These are phyloP conservation scores for Elanus axillaris DNA, from an alignment of 2,113 vertebrate genomes.

Conservation along the genomic window DNA sequence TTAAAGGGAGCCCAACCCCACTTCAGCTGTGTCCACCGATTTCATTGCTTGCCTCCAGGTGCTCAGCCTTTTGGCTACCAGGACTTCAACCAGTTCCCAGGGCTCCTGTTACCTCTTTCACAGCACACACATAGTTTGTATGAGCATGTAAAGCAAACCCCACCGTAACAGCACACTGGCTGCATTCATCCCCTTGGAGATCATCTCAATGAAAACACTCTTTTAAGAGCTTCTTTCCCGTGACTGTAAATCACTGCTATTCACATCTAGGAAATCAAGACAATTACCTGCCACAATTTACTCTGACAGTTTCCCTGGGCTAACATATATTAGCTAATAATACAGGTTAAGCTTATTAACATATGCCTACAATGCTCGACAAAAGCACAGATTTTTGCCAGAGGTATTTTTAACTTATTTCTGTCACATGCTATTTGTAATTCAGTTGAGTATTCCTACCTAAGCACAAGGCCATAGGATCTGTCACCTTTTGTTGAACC, in stretches of 20 bases:
- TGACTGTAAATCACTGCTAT: neutral
- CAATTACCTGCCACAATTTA: constrained; percentile 35
- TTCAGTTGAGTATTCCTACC: neutral
- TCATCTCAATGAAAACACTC: neutral
- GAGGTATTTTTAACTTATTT: neutral
- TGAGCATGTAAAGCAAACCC: neutral
- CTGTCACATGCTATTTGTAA: constrained; percentile 8
- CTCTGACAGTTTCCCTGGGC: neutral
- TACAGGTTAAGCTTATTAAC: neutral
- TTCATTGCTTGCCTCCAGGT: neutral
- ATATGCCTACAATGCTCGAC: neutral
- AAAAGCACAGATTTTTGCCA: neutral
- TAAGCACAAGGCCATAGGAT: neutral
- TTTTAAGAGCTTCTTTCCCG: neutral
- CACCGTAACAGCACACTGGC: neutral
- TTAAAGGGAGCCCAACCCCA: neutral
- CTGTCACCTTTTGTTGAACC: neutral
- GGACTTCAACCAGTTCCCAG: neutral
- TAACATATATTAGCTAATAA: neutral
- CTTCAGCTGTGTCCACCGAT: neutral
- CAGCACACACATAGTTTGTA: neutral
- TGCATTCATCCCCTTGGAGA: neutral
- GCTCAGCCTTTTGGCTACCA: neutral
- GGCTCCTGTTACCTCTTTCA: neutral
- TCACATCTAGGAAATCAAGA: neutral